Base-by-base conservation (phyloP, 1,140 invertebrate genomes). In the Helicoverpa zea region DNA sequence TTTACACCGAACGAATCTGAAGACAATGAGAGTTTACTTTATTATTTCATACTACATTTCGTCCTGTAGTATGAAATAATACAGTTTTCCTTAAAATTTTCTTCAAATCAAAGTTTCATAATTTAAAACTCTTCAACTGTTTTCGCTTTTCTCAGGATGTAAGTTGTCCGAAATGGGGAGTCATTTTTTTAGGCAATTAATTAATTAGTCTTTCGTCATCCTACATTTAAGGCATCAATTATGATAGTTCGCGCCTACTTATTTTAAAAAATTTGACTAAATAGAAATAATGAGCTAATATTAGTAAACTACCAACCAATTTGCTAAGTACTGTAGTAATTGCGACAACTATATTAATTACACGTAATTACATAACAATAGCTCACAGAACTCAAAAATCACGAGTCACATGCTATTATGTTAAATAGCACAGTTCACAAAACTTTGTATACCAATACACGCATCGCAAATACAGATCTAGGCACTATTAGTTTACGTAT, bases 331-430 rank as follows among this genome's bases (percentile, higher is more conserved):
- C 30, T 11, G 12, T 3, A 61, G 49, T 49, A 75, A 59, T 75
- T 51, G n/a, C 16, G 54, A 18, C 29, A 49, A 61, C 29, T 75
- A 75, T 58, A 49, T 49, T 61, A 75, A 75, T 75, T 75, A 54
- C 56, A 49, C 73, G 59, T 74, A 76, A 63, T 63, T 76, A 51
- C 58, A 76, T 61, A 43, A 76, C 73, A 76, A 76, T 76, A 61
- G 43, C 16, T 76, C 56, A 61, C 43, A 18, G 56, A 76, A 51
- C 58, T 63, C 43, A 66, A 54, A 77, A 64, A 66, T 77, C 47
- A 64, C 58, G 49, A 77, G 61, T 77, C 49, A 35, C 61, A 35
- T 66, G 51, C n/a, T 66, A 77, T 77, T 77, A 77, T 77, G 47
- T 35, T 77, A 77, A 77, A 77, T 77, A 54, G 75, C 49, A 43